phyloP scores from a whole-genome alignment of 1,140 invertebrate species.

The Carposina sasakii region DNA sequence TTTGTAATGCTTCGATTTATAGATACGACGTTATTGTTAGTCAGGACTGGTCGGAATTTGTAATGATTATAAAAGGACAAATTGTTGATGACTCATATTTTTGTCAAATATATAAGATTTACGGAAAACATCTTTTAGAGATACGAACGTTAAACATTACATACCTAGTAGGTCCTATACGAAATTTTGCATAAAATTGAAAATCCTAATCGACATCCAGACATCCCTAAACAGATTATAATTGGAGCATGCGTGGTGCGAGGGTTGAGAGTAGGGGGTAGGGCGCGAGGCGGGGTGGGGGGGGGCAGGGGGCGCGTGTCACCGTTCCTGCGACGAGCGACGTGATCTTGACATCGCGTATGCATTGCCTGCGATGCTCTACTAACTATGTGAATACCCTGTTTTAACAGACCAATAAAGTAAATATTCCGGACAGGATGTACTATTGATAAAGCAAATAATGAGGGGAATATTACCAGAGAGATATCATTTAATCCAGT shows the following conservation, averaged over 20 bases:
- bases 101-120: too few species aligned
- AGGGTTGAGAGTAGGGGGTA: constrained; percentile 45
- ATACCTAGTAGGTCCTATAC: too few species aligned
- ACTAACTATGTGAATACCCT: constrained; percentile 21
- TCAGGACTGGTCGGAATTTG: too few species aligned
- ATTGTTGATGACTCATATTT: too few species aligned
- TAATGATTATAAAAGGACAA: too few species aligned
- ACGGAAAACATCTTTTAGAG: too few species aligned
- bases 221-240: constrained; percentile 70
- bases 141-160: too few species aligned
- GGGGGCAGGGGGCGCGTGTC: constrained; percentile 39
- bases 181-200: constrained; percentile 11
- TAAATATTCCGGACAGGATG: constrained; percentile 11
- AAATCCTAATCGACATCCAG: constrained; percentile 54
- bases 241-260: constrained; percentile 70
- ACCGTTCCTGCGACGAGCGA: constrained; percentile 46
- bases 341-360: constrained; percentile 68
- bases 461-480: too few species aligned
- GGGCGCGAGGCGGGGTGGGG: constrained; percentile 15
- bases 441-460: neutral
- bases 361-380: constrained; percentile 50
- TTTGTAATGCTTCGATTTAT: too few species aligned
- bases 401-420: constrained; percentile 20
- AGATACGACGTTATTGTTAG: too few species aligned
- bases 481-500: too few species aligned